A percentile compares a stretch with the other conserved stretches of the same genome.
Conservation (phyloP, 2,113 vertebrate species). For the Cephalopholis sonnerati region DNA sequence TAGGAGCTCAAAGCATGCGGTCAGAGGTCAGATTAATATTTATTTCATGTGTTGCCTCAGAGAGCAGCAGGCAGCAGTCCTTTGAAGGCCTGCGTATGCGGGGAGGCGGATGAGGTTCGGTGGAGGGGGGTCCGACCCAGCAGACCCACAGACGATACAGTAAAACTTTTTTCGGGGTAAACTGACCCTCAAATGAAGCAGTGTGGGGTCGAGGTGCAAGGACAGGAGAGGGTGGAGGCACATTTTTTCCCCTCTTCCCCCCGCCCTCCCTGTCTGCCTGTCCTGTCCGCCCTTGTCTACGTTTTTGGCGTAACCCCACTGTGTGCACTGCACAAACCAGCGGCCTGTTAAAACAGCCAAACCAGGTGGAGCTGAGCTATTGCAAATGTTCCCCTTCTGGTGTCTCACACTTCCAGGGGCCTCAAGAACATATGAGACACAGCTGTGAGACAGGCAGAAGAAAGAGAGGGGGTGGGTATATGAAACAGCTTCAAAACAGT, state of each 20-base stretch:
- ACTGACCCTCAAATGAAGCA: conserved; percentile 79
- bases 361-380: conserved; percentile 83
- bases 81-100: conserved; percentile 79
- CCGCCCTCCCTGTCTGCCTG: conserved; percentile 22
- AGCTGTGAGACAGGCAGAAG: conserved; percentile 80
- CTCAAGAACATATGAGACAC: conserved; percentile 83
- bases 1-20: conserved; percentile 69
- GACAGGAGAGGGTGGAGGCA: conserved; percentile 41
- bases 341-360: conserved; percentile 79
- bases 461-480: conserved; percentile 64
- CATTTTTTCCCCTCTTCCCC: conserved; percentile 39
- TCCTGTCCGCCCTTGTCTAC: conserved; percentile 65
- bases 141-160: conserved; percentile 69
- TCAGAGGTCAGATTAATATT: conserved; percentile 86
- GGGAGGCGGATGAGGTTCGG: conserved; percentile 57
- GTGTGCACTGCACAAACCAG: conserved; percentile 63
- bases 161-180: conserved; percentile 75
- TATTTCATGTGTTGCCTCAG: conserved; percentile 82
- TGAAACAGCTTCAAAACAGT: conserved; percentile 63
- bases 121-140: conserved; percentile 54
- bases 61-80: conserved; percentile 70
- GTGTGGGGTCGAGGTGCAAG: conserved; percentile 67
- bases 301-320: conserved; percentile 68
- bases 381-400: conserved; percentile 82
- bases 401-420: conserved; percentile 81